Conservation (phyloP, 2,797 vertebrate genomes). For the Psittacula derbiana region DNA sequence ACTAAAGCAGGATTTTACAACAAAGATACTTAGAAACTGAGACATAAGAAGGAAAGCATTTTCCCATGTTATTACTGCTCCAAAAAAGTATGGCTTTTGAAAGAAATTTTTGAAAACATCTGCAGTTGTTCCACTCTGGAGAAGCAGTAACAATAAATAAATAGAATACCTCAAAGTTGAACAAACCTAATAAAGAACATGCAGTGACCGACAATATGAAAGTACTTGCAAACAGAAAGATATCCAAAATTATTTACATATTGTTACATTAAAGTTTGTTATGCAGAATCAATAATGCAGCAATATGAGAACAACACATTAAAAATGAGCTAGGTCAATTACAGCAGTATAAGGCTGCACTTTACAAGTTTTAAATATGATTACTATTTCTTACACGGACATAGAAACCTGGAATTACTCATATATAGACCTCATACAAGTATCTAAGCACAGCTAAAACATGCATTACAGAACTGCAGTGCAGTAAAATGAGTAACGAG, state of each 20-base stretch:
- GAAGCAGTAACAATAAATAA: background rate
- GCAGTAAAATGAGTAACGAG: background rate
- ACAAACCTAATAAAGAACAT: background rate
- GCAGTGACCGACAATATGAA: background rate
- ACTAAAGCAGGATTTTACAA: background rate
- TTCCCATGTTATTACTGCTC: background rate
- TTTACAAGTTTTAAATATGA: background rate
- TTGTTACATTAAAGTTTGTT: background rate
- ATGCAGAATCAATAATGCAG: background rate
- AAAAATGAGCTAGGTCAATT: background rate
- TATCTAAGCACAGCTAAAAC: background rate
- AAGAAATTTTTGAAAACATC: background rate
- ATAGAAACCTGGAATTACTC: background rate
- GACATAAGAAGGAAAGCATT: background rate
- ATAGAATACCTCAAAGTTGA: background rate
- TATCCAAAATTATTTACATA: background rate
- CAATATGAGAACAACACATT: background rate
- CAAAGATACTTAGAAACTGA: background rate
- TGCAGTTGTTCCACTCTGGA: background rate
- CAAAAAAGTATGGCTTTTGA: background rate
- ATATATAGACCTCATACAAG: fast-evolving
- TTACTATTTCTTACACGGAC: background rate
- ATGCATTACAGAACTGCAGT: background rate
- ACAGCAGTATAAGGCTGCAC: background rate
- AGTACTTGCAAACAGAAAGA: background rate